Base-by-base conservation (phyloP, 2,113 vertebrate species). In the Murina feae region DNA sequence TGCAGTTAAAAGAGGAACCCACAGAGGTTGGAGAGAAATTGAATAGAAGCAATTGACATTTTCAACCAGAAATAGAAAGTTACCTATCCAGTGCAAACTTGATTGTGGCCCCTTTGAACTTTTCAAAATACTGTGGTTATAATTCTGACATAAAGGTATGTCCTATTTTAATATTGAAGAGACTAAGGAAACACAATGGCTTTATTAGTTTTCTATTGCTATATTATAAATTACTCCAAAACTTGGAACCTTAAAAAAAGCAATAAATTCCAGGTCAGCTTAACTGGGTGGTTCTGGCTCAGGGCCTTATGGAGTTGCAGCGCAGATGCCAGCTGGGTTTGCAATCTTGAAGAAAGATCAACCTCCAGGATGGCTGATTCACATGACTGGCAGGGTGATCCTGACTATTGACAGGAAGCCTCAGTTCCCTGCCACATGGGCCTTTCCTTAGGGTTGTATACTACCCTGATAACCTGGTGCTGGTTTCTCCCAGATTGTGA, bases 11-110 rank as follows among this genome's bases (percentile, higher is more conserved):
- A 90, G 21, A 90, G 42, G 47, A 60, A 28, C 16, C n/a, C 17
- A 10, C 25, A 17, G 79, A 72, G 39, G 55, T 25, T 58, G 60
- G 28, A 51, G 6, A 32, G 53, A 65, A 86, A 42, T 51, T 8
- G 7, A 81, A 39, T 28, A 65, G 68, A 93, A 90, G 28, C 21
- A 28, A 90, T 92, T 85, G 30, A 51, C 42, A 13, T 92, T 85
- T 85, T 89, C 86, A 78, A 47, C 47, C 49, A 69, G 55, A 87
- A 90, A 79, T n/a, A 55, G 84, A 94, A 88, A 86, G 72, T 86
- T 47, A 18, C 37, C 16, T 32, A 2, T 23, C 13, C 6, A 63
- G 7, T 92, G n/a, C 21, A 71, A 39, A 93, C 39, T 42, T 80
- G 44, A 49, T 53, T 58, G 3, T 79, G 49, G n/a, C 35, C 65